phyloP scores from a whole-genome alignment of 2,797 vertebrate genomes.

The Catharus ustulatus region DNA sequence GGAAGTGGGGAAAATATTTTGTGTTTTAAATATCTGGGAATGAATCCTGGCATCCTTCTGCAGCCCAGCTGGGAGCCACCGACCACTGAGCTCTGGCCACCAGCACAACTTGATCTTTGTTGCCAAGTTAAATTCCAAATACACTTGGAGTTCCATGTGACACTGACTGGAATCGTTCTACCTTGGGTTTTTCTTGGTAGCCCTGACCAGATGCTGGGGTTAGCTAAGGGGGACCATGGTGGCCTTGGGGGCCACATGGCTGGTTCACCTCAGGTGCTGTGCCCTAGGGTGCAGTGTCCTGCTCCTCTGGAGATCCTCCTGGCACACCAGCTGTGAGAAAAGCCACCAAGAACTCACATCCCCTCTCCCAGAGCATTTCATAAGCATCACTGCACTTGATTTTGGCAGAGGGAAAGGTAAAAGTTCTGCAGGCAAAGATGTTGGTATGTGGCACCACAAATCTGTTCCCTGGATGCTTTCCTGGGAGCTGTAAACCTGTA shows the following conservation, averaged over 20 bases:
- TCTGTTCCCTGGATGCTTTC: background rate
- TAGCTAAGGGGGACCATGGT: background rate
- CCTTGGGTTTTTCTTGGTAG: background rate
- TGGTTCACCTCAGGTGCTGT: background rate
- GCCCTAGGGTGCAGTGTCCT: background rate
- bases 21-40: background rate
- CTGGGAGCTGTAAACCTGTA: background rate
- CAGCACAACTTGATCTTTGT: background rate
- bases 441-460: background rate
- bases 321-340: background rate
- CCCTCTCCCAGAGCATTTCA: background rate
- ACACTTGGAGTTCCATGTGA: background rate
- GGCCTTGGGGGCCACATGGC: background rate
- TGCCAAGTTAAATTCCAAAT: background rate
- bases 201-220: background rate
- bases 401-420: background rate
- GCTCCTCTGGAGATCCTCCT: background rate
- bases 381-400: background rate
- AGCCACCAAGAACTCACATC: fast-evolving
- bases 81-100: background rate
- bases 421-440: background rate
- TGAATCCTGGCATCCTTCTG: background rate
- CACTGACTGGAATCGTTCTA: background rate
- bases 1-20: background rate
- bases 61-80: background rate